A percentile compares a stretch with the other conserved stretches of the same genome.
These are phyloP conservation scores for Toxotes chatareus DNA, from an alignment of 2,113 vertebrate genomes.

Conservation along the genomic window DNA sequence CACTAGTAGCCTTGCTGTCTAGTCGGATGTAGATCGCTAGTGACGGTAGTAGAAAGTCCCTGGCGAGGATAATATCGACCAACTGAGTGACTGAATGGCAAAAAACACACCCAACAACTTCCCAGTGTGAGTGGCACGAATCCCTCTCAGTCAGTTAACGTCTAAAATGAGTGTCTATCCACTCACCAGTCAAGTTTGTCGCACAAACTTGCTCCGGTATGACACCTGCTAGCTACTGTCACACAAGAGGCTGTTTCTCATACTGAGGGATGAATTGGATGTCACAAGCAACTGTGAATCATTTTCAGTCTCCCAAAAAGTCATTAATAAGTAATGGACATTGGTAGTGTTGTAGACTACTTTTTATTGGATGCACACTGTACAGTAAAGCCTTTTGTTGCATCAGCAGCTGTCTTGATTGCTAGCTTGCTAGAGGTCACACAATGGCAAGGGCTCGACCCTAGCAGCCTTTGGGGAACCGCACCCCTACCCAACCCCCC, in stretches of 20 bases:
- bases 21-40: conserved; percentile 37
- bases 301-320: neutral
- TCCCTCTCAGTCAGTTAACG: neutral
- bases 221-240: conserved; percentile 65
- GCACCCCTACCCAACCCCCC: conserved; percentile 80
- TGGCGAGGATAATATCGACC: conserved; percentile 1
- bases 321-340: neutral
- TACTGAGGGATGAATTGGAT: neutral
- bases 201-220: conserved; percentile 28
- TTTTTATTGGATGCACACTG: neutral
- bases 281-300: neutral
- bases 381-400: conserved; percentile 56
- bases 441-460: conserved; percentile 83
- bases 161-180: neutral
- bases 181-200: conserved; percentile 5
- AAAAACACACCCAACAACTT: neutral
- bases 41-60: conserved; percentile 42
- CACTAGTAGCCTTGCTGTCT: conserved; percentile 35
- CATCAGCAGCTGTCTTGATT: conserved; percentile 74
- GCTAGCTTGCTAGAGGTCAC: conserved; percentile 81
- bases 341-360: neutral
- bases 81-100: conserved; percentile 2
- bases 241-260: conserved; percentile 3
- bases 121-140: neutral
- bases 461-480: conserved; percentile 85